Percentiles rank a stretch among this genome's conserved stretches.
These are phyloP conservation scores for Drosophila busckii DNA, from an alignment of 1,140 invertebrate genomes.

Conservation along the genomic window DNA sequence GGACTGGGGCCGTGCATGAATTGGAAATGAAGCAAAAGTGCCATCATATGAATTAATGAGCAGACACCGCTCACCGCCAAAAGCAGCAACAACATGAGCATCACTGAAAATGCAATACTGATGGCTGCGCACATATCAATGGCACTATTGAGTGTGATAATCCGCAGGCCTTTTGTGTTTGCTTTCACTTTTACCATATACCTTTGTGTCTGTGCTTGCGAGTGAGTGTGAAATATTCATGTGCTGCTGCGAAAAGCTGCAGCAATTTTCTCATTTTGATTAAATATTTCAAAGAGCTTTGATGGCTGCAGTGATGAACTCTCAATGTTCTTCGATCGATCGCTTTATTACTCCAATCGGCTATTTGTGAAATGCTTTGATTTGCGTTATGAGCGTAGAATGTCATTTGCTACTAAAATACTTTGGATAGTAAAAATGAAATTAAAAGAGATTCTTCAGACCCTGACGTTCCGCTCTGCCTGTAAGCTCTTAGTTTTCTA, in stretches of 20 bases:
- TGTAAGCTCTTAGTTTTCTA: too few relatives aligned
- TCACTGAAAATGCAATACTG: not conserved
- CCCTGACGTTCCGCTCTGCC: too few relatives aligned
- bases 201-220: too few relatives aligned
- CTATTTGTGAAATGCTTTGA: too few relatives aligned
- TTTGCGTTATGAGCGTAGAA: too few relatives aligned
- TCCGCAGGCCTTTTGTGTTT: conserved; percentile 58
- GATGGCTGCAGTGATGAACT: too few relatives aligned
- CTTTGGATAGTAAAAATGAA: too few relatives aligned
- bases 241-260: conserved; percentile 7
- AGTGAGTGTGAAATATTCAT: conserved; percentile 61
- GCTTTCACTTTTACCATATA: conserved; percentile 48
- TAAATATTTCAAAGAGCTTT: too few relatives aligned
- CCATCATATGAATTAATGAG: conserved; percentile 70
- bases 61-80: conserved; percentile 31
- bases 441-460: too few relatives aligned
- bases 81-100: conserved; percentile 30
- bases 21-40: conserved; percentile 64
- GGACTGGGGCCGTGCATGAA: conserved; percentile 30
- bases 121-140: not conserved
- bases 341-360: too few relatives aligned
- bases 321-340: too few relatives aligned
- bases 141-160: conserved; percentile 60
- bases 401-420: too few relatives aligned
- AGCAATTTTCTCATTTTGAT: not conserved